phyloP scores from a whole-genome alignment of 1,140 invertebrate species.

The Glossosoma conforme region DNA sequence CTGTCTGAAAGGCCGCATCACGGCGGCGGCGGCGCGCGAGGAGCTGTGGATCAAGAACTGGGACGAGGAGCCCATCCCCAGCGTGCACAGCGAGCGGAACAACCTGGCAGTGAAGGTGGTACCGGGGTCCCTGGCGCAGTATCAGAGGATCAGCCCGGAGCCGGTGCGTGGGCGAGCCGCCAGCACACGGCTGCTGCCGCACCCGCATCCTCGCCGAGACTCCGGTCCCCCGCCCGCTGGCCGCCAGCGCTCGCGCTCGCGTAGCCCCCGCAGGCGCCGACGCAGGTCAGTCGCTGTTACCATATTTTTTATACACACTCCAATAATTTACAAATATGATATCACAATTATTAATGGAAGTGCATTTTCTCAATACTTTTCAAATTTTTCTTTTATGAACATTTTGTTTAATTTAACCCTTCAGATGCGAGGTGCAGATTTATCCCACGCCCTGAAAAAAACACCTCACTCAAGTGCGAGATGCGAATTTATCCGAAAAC shows the following conservation, averaged over 20 bases:
- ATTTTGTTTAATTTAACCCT: too few relatives aligned
- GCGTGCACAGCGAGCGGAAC: constrained; percentile 71
- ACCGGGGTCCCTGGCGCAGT: constrained; percentile 47
- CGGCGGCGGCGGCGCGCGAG: constrained; percentile 77
- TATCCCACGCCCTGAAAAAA: too few relatives aligned
- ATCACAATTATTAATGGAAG: too few relatives aligned
- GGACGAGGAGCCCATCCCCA: constrained; percentile 85
- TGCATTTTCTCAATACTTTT: too few relatives aligned
- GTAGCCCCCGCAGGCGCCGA: constrained; percentile 1
- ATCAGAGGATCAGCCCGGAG: constrained; percentile 35
- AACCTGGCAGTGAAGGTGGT: constrained; percentile 50
- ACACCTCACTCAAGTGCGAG: too few relatives aligned
- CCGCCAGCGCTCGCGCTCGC: constrained; percentile 35
- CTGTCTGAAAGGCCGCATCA: constrained; percentile 89
- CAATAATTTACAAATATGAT: too few relatives aligned
- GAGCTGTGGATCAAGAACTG: constrained; percentile 87
- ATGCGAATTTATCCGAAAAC: too few relatives aligned
- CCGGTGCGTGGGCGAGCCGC: background rate
- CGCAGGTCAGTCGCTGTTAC: background rate
- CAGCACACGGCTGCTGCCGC: background rate
- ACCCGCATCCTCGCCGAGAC: constrained; percentile 30
- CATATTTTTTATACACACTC: too few relatives aligned
- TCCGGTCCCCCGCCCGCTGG: constrained; percentile 34
- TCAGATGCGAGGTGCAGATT: constrained; percentile 31
- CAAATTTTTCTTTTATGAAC: too few relatives aligned